Evolutionary conservation across 1,140 invertebrate genomes (phyloP).

Genomic region (Drosophila takahashii): DNA sequence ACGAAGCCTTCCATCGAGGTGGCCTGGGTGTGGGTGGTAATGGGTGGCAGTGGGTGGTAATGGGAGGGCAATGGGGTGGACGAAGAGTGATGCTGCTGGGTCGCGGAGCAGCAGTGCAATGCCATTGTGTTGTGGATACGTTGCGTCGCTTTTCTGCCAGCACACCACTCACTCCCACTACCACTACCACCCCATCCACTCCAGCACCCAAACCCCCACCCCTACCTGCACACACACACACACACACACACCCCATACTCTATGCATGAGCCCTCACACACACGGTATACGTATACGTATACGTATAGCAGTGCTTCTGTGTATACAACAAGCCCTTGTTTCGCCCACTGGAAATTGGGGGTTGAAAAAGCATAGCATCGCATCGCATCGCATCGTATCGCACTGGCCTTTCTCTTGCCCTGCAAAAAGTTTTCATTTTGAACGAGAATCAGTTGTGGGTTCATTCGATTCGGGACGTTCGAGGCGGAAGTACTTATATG

Average conservation of each 20-base stretch:
- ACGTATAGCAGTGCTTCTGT: conserved; percentile 11
- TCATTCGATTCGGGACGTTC: conserved; percentile 84
- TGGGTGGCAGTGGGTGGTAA: background rate
- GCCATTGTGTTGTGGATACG: conserved; percentile 36
- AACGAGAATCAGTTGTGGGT: conserved; percentile 78
- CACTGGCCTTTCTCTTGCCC: conserved; percentile 42
- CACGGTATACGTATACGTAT: conserved; percentile 5
- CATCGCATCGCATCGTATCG: conserved; percentile 29
- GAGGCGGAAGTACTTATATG: conserved; percentile 73
- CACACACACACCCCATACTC: conserved; percentile 24
- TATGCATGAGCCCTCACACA: conserved; percentile 8
- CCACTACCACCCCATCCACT: background rate
- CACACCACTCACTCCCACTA: background rate
- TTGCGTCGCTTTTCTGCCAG: conserved; percentile 8
- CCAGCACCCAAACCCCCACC: conserved; percentile 2
- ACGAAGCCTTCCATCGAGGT: conserved; percentile 16
- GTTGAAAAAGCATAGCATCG: conserved; percentile 59
- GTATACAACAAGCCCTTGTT: conserved; percentile 32
- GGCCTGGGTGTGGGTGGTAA: background rate
- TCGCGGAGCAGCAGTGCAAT: conserved; percentile 33
- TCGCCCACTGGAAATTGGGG: conserved; percentile 57
- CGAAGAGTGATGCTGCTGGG: conserved; percentile 28
- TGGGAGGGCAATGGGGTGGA: conserved; percentile 3
- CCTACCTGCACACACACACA: conserved; percentile 22
- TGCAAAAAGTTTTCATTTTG: conserved; percentile 83